phyloP scores from a whole-genome alignment of 2,888 invertebrate genomes.

The Xestia xanthographa region DNA sequence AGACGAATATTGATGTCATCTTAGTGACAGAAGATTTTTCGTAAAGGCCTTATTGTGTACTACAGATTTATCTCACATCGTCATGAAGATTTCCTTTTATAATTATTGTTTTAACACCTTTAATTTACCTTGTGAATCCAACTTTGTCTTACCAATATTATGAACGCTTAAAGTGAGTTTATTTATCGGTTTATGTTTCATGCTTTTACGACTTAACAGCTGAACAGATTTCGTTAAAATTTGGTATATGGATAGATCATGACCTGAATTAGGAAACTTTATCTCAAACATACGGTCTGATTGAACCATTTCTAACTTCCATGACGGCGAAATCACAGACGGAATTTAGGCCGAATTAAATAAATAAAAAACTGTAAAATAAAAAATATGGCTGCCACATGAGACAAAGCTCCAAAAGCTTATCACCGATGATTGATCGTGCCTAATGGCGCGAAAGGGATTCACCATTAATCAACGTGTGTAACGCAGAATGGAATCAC shows the following conservation, averaged over 20 bases:
- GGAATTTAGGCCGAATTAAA: not conserved
- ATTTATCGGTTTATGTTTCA: not conserved
- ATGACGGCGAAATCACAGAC: not conserved
- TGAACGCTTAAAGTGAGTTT: not conserved
- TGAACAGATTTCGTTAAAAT: not conserved
- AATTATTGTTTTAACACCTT: not conserved
- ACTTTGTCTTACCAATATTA: not conserved
- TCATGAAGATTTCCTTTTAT: not conserved
- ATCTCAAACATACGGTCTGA: not conserved
- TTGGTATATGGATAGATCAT: not conserved
- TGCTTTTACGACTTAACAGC: not conserved
- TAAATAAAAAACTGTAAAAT: not conserved
- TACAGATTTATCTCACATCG: not conserved
- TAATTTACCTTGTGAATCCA: not conserved
- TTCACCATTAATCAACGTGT: slow-evolving; percentile 70
- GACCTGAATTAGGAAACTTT: not conserved
- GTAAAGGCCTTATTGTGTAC: not conserved
- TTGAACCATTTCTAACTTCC: not conserved
- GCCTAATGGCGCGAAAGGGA: slow-evolving; percentile 73
- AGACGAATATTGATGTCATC: slow-evolving; percentile 2
- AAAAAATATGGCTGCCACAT: not conserved
- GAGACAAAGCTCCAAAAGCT: slow-evolving; percentile 46
- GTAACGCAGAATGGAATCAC: slow-evolving; percentile 50
- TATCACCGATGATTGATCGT: slow-evolving; percentile 76
- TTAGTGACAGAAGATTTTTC: not conserved